Evolutionary conservation across 2,797 vertebrate species (phyloP).

Genomic region (Distichodus sexfasciatus): DNA sequence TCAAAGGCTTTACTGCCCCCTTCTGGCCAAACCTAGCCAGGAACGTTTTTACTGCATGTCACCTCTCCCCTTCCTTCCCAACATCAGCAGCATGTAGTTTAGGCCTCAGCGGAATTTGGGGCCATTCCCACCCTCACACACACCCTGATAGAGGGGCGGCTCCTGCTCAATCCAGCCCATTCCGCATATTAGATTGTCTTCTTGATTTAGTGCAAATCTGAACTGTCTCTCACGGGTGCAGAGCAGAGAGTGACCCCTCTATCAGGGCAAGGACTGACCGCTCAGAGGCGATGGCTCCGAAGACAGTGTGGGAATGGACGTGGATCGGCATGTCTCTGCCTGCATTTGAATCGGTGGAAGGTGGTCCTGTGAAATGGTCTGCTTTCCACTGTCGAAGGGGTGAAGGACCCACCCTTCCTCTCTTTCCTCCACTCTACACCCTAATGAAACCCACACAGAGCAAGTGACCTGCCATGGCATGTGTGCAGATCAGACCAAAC

Average conservation of each 20-base stretch:
- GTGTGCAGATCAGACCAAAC: constrained; percentile 30
- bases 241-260: constrained; percentile 12
- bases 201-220: background rate
- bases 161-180: background rate
- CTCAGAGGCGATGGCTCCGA: background rate
- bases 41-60: constrained; percentile 28
- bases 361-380: constrained; percentile 13
- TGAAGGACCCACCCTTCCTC: background rate
- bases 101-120: constrained; percentile 6
- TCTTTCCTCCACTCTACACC: background rate
- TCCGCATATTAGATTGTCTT: background rate
- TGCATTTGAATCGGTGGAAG: constrained; percentile 27
- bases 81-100: constrained; percentile 39
- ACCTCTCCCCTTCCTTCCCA: constrained; percentile 4
- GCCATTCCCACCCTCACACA: constrained; percentile 5
- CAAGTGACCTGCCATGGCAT: constrained; percentile 31
- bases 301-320: constrained; percentile 12
- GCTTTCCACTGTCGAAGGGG: constrained; percentile 16
- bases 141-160: constrained; percentile 22
- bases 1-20: constrained; percentile 16
- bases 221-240: background rate
- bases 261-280: constrained; percentile 3
- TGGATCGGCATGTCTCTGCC: constrained; percentile 41
- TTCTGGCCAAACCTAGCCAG: constrained; percentile 6
- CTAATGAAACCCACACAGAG: constrained; percentile 18